phyloP scores from a whole-genome alignment of 2,888 invertebrate species.

The Zele albiditarsus region DNA sequence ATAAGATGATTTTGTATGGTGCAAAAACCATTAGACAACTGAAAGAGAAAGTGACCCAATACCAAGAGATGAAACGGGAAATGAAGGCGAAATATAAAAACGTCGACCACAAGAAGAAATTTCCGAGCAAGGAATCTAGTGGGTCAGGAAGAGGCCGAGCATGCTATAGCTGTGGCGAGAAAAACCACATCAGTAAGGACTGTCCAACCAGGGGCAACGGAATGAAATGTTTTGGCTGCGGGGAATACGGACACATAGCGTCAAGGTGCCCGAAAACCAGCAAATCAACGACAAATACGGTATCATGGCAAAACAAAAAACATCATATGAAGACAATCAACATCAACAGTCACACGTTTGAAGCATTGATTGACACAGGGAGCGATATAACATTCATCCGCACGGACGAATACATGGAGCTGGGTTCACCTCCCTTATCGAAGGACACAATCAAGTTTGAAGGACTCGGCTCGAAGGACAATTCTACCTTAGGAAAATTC shows the following conservation, averaged over 20 bases:
- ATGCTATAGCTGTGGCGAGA: neutral
- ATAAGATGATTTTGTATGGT: neutral
- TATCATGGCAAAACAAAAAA: neutral
- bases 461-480: neutral
- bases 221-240: slow-evolving; percentile 52
- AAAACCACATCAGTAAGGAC: neutral
- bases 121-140: too few relatives aligned
- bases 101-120: neutral
- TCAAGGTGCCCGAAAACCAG: slow-evolving; percentile 43
- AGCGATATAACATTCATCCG: neutral
- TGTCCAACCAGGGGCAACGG: slow-evolving; percentile 37
- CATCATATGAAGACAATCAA: slow-evolving; percentile 20
- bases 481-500: neutral
- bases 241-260: slow-evolving; percentile 43
- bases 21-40: neutral
- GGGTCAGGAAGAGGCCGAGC: neutral
- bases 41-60: neutral
- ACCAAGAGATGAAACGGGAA: neutral
- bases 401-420: neutral
- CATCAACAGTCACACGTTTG: neutral
- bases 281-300: slow-evolving; percentile 13
- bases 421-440: neutral
- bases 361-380: neutral
- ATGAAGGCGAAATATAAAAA: neutral
- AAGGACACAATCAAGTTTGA: neutral